These are phyloP conservation scores for Helarctos malayanus DNA, from an alignment of 2,797 vertebrate genomes.

Conservation along the genomic window DNA sequence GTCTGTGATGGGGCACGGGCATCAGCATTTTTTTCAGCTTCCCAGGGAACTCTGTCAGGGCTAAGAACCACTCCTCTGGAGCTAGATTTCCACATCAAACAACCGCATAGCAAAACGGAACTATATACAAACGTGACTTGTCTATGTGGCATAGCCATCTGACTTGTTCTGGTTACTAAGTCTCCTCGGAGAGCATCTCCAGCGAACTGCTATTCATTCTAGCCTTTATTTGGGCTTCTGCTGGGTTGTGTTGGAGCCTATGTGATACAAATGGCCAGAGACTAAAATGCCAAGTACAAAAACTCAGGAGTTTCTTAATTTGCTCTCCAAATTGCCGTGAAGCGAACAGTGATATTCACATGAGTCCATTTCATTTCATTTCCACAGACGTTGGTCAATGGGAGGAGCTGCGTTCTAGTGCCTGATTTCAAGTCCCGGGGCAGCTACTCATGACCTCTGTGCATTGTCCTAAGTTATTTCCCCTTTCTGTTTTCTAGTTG, in stretches of 20 bases:
- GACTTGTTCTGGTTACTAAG: background rate
- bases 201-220: background rate
- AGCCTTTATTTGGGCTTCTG: background rate
- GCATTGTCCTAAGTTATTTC: background rate
- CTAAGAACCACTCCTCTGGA: background rate
- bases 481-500: background rate
- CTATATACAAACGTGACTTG: background rate
- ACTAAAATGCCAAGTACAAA: background rate
- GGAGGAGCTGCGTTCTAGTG: background rate
- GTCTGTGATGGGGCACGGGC: background rate
- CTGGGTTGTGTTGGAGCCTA: background rate
- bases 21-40: background rate
- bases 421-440: background rate
- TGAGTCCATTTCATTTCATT: conserved; percentile 8
- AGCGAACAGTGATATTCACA: background rate
- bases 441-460: background rate
- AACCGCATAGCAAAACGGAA: background rate
- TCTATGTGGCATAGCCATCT: background rate
- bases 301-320: background rate
- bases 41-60: background rate
- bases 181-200: background rate
- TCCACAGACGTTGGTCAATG: background rate
- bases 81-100: background rate
- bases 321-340: background rate
- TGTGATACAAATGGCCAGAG: background rate